Evolutionary conservation across 2,113 vertebrate genomes (phyloP), one percentile per base, ranked within the genome.

Genomic region (Hemibates koningsi): DNA sequence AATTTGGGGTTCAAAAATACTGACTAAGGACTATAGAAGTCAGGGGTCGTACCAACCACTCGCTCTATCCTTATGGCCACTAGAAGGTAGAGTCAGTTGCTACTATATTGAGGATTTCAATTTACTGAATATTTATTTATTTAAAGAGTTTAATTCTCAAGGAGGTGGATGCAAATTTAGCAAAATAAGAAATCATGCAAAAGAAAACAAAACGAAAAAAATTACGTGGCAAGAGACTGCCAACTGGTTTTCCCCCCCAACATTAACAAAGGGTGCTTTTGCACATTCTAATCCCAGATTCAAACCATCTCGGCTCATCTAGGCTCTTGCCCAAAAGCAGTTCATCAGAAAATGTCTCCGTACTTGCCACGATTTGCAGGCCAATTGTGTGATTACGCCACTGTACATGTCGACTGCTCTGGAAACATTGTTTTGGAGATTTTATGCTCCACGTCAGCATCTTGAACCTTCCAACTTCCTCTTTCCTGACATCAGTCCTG

Each of bases 341-440:
- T 10, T 73, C 13, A 3, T 71, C 38, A 43, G 1, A 24, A 43
- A 43, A 43, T 16, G 38, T 16, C 38, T 45, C 21, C 9, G n/a
- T 43, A 24, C 2, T 24, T 43, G 12, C 63, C 66, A 71, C n/a
- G 45, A 34, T 9, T 34, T 34, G 59, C 59, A 19, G 16, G 16
- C 16, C 59, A 63, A 19, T 7, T 34, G 32, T 63, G 59, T 10
- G 38, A 24, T 9, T 24, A 71, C 13, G 4, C 36, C 66, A 71
- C 5, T 0, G 2, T 16, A 9, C 38, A 71, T 43, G 19, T 21
- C 2, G 3, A 61, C 24, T 10, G 0, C 7, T 82, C 56, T 48
- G 24, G 24, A 59, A 61, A 32, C 56, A 48, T 14, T 21, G 0
- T 10, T 63, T 19, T 38, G 41, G 14, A 76, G 41, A 73, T 41